Evolutionary conservation across 2,797 vertebrate genomes (phyloP), one percentile per base, ranked within the genome.

Genomic region (Heterohyrax brucei): DNA sequence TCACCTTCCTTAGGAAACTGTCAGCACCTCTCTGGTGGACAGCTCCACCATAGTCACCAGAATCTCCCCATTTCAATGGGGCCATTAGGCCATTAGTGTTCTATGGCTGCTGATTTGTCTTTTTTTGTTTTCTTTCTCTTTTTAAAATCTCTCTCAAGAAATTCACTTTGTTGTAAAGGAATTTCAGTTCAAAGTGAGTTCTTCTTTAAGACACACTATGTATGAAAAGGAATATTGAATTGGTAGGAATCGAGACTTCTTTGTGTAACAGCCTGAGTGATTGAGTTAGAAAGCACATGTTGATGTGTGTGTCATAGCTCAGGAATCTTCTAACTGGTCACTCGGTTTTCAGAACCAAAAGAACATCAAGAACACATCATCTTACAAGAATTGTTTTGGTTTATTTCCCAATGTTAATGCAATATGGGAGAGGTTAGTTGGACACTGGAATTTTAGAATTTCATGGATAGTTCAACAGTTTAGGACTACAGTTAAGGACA

Each of bases 1-100:
- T 91, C 39, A 93, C 70, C 79, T 76, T 21, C 78, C 75, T 53
- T 83, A 81, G 53, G 26, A 94, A 62, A 39, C 79, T 68, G 87
- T 98, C 97, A 98, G 97, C 97, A 98, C 97, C 94, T 96, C 21
- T 8, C 2, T 59, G 30, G 89, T 94, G 97, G 97, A 98, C 97
- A 98, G 97, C 97, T 96, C 97, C 97, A 28, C 85, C 76, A 19
- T 87, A n/a, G 61, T 70, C 68, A 84, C 68, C 48, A 26, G 68
- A 85, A 39, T 79, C n/a, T 30, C 82, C 80, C 46, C 39, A 39
- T 73, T 18, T 73, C 19, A 56, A 4, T 33, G 76, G 92, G 21
- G 33, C 72, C 92, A 73, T 19, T 91, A 73, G 85, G 56, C 19
- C 91, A 94, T 75, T 56, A 56, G 48, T 50, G 24, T 89, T 87